Percentiles rank a stretch among this genome's conserved stretches.
Evolutionary conservation across 2,888 invertebrate genomes (phyloP).

Genomic region (Caenorhabditis sulstoni): DNA sequence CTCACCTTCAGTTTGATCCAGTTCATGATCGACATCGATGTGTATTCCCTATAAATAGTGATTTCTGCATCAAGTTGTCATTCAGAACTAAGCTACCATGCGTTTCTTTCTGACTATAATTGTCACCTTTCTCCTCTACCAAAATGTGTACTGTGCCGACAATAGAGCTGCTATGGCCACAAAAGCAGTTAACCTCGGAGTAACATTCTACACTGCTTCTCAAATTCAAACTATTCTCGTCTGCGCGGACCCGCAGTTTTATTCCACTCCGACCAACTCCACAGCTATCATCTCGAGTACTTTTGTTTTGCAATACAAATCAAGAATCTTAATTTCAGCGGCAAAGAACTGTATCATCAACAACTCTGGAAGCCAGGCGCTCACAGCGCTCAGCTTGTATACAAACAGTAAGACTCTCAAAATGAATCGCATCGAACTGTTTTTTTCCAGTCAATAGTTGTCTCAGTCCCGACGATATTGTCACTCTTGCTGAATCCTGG

Average conservation of each 20-base stretch:
- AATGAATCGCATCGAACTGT: neutral
- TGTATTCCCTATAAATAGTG: neutral
- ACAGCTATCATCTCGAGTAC: conserved; percentile 33
- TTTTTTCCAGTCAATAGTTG: conserved; percentile 48
- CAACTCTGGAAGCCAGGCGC: conserved; percentile 46
- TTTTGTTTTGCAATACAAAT: neutral
- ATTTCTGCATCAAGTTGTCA: neutral
- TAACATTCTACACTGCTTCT: conserved; percentile 45
- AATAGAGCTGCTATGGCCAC: conserved; percentile 31
- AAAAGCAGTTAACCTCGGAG: conserved; percentile 33
- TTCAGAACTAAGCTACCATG: neutral
- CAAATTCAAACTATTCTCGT: conserved; percentile 36
- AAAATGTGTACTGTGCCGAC: neutral
- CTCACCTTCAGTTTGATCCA: conserved; percentile 13
- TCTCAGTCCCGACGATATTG: conserved; percentile 41
- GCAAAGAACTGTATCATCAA: conserved; percentile 47
- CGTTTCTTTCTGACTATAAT: neutral
- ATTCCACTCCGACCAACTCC: conserved; percentile 28
- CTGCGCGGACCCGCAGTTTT: conserved; percentile 37
- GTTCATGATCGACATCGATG: conserved; percentile 4
- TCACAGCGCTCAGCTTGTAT: conserved; percentile 35
- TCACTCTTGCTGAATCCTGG: conserved; percentile 22
- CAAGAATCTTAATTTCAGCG: conserved; percentile 7
- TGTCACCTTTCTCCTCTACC: neutral
- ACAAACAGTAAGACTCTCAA: conserved; percentile 22